Base-by-base conservation (phyloP, 1,140 invertebrate species). In the Halesus radiatus region DNA sequence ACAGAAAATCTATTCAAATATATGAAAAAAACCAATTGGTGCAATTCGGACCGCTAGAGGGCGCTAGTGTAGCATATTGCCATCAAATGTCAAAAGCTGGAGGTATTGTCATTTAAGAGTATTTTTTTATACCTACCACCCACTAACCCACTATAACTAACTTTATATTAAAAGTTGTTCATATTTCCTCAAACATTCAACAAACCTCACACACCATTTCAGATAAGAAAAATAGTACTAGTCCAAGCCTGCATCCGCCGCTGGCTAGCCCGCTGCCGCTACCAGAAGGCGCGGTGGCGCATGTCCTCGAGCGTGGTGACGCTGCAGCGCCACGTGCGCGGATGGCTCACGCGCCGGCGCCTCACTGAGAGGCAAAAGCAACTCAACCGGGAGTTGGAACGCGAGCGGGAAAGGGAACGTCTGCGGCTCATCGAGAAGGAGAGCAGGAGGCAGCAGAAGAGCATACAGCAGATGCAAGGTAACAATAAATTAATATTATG, bases 181-280 rank as follows among this genome's bases (percentile, higher is more conserved):
- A n/a, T n/a, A n/a, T n/a, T n/a, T n/a, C n/a, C n/a, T n/a, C n/a
- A n/a, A n/a, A n/a, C 26, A 29, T 3, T 29, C 26, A 29, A 29
- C 3, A 56, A 56, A 56, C 4, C 8, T 20, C 0, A 56, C 8
- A 18, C n/a, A 74, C 50, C 18, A 50, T 86, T 87, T 56, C 89
- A 94, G 90, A 88, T 94, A 79, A 90, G 91, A 64, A 94, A 93
- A 84, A 92, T 96, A 23, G 89, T 95, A 1, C 86, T 93, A 78
- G 92, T 95, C 0, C 95, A 96, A 88, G 89, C 94, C 0, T 93
- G 91, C 80, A 89, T 94, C 0, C 89, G 96, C 23, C 90, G 93
- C 76, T 96, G 94, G 93, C 84, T 96, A 6, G 94, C 94, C 0
- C 91, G 90, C 58, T 89, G 90, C 3, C 85, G 89, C 37, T 93